These are phyloP conservation scores for Zosterops japonicus DNA, from an alignment of 2,113 vertebrate genomes.

Conservation along the genomic window DNA sequence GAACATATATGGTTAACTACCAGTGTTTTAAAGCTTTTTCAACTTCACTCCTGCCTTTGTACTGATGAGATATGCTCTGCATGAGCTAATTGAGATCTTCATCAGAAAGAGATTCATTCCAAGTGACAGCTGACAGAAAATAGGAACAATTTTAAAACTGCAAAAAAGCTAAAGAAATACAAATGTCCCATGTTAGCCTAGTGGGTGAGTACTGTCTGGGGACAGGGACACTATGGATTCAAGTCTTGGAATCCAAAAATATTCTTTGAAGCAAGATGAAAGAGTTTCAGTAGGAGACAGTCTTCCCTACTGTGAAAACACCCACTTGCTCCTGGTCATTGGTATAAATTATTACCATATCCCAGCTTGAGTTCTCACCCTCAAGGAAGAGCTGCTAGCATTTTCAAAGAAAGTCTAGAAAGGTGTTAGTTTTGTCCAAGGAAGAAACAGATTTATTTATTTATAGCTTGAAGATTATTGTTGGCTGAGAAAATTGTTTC, in stretches of 20 bases:
- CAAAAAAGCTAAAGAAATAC: not conserved
- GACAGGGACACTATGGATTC: not conserved
- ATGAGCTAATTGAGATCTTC: not conserved
- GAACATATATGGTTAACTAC: not conserved
- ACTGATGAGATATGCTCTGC: not conserved
- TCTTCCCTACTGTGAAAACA: not conserved
- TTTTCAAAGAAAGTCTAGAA: slow-evolving; percentile 27
- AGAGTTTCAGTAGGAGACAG: not conserved
- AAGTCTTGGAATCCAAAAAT: not conserved
- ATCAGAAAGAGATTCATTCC: not conserved
- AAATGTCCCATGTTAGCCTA: not conserved
- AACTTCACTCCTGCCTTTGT: not conserved
- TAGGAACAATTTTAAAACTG: not conserved
- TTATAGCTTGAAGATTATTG: slow-evolving; percentile 6
- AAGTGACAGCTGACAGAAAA: slow-evolving; percentile 12
- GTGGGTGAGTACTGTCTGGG: not conserved
- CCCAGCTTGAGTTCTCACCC: not conserved
- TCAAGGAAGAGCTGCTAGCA: not conserved
- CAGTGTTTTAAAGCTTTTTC: not conserved
- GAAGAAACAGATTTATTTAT: slow-evolving; percentile 29
- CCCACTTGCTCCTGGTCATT: not conserved
- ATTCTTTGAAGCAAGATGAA: slow-evolving; percentile 2
- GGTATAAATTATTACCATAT: not conserved
- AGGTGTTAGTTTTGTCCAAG: slow-evolving; percentile 17
- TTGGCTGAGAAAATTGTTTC: not conserved